Percentiles rank a stretch among this genome's conserved stretches.
phyloP scores from a whole-genome alignment of 2,113 vertebrate genomes.

The Seriola dumerili region DNA sequence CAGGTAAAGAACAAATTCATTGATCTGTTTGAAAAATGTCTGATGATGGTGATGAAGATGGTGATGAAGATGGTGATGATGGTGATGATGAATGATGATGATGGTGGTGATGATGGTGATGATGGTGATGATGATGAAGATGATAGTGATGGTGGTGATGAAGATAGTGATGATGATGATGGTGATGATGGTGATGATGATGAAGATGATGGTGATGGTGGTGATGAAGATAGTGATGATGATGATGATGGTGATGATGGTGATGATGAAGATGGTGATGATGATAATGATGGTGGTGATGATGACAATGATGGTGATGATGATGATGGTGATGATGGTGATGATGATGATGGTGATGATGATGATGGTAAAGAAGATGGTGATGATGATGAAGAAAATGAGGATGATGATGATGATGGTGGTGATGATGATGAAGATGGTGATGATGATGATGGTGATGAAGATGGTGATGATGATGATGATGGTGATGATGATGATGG shows the following conservation, averaged over 20 bases:
- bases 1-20: constrained; percentile 59
- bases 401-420: not conserved
- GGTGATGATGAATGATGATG: not conserved
- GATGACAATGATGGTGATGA: not conserved
- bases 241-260: not conserved
- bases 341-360: not conserved
- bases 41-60: not conserved
- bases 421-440: not conserved
- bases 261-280: not conserved
- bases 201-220: not conserved
- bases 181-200: not conserved
- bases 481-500: too few relatives aligned
- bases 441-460: not conserved
- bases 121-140: not conserved
- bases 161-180: not conserved
- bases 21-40: too few relatives aligned
- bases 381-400: not conserved
- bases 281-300: not conserved
- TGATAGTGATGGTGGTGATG: not conserved
- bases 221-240: not conserved
- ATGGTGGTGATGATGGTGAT: too few relatives aligned
- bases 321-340: too few relatives aligned
- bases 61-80: not conserved
- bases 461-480: not conserved
- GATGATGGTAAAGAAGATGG: not conserved